Evolutionary conservation across 2,888 invertebrate genomes (phyloP).

Genomic region (Erebia ligea): DNA sequence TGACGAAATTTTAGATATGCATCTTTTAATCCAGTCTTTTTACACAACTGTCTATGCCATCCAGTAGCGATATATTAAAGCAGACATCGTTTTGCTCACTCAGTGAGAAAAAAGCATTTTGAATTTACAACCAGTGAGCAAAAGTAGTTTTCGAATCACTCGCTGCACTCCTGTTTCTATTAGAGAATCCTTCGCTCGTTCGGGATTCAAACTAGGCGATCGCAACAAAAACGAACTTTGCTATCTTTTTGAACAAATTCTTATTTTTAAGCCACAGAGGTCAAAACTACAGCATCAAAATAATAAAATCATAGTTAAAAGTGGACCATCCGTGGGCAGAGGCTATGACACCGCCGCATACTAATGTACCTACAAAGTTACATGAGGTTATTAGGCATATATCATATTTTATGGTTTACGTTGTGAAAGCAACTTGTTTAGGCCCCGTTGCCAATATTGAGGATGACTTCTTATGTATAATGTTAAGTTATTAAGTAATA

Average conservation of each 20-base stretch:
- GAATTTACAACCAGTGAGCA: too few relatives aligned
- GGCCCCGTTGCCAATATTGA: slow-evolving; percentile 16
- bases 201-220: neutral
- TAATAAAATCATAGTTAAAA: slow-evolving; percentile 18
- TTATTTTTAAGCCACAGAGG: neutral
- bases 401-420: slow-evolving; percentile 25
- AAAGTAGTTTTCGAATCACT: too few relatives aligned
- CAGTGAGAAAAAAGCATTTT: too few relatives aligned
- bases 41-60: too few relatives aligned
- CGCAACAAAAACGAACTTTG: neutral
- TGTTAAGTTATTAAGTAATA: neutral
- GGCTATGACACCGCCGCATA: slow-evolving; percentile 20
- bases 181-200: neutral
- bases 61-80: too few relatives aligned
- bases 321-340: slow-evolving; percentile 34
- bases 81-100: too few relatives aligned
- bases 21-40: too few relatives aligned
- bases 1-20: too few relatives aligned
- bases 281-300: neutral
- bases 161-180: too few relatives aligned
- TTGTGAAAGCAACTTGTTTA: slow-evolving; percentile 20
- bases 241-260: neutral
- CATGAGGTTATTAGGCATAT: slow-evolving; percentile 22
- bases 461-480: slow-evolving; percentile 14
- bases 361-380: slow-evolving; percentile 23